phyloP scores from a whole-genome alignment of 2,888 invertebrate genomes.

The Poecilus cupreus region DNA sequence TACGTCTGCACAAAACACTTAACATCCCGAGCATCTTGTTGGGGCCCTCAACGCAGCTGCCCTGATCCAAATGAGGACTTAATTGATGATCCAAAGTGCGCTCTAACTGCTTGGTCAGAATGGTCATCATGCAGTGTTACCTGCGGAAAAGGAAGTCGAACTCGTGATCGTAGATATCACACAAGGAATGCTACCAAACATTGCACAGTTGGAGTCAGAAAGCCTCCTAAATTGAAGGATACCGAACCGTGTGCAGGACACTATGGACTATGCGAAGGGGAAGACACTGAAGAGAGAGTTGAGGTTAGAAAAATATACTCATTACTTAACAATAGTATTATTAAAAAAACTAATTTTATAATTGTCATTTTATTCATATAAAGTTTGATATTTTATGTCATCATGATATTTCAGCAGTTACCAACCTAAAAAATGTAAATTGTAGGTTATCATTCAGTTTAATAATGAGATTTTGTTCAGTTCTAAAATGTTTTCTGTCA shows the following conservation, averaged over 20 bases:
- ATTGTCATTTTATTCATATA: too few relatives aligned
- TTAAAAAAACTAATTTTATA: too few relatives aligned
- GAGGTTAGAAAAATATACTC: not conserved
- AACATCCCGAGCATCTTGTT: constrained; percentile 75
- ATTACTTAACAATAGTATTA: too few relatives aligned
- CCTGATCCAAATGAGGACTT: constrained; percentile 67
- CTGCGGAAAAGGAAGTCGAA: constrained; percentile 82
- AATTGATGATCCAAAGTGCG: constrained; percentile 76
- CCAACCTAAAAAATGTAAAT: too few relatives aligned
- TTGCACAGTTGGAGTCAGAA: constrained; percentile 75
- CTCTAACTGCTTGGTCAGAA: constrained; percentile 83
- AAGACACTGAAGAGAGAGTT: constrained; percentile 12
- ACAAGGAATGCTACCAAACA: constrained; percentile 78
- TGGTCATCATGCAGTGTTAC: constrained; percentile 88
- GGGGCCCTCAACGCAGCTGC: constrained; percentile 74
- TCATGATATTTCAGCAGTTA: too few relatives aligned
- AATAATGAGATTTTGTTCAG: too few relatives aligned
- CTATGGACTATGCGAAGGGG: constrained; percentile 68
- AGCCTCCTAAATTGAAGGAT: constrained; percentile 72
- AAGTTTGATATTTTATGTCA: too few relatives aligned
- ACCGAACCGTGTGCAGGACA: constrained; percentile 72
- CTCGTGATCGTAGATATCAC: constrained; percentile 81
- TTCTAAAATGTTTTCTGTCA: too few relatives aligned
- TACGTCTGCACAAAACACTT: constrained; percentile 79
- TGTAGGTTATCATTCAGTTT: too few relatives aligned